Evolutionary conservation across 2,113 vertebrate species (phyloP).

Genomic region (Pandion haliaetus): DNA sequence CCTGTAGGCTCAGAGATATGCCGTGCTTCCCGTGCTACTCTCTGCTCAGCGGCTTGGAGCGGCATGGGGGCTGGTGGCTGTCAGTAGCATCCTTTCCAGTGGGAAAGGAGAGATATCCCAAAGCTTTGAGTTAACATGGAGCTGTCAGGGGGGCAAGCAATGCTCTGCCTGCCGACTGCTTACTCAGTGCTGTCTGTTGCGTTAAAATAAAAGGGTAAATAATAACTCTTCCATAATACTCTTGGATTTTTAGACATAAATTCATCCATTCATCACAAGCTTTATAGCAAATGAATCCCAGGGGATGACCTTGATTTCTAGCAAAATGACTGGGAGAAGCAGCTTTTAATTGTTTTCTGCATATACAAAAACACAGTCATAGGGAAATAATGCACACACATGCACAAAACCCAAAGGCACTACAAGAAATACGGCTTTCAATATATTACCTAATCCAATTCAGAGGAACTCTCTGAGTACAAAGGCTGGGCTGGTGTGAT

Average conservation of each 20-base stretch:
- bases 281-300: background rate
- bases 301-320: background rate
- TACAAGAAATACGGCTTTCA: slow-evolving; percentile 20
- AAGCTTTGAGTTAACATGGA: background rate
- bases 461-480: background rate
- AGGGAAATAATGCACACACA: background rate
- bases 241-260: background rate
- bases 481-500: slow-evolving; percentile 1
- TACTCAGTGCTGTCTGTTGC: background rate
- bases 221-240: background rate
- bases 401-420: background rate
- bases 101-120: background rate
- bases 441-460: background rate
- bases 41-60: background rate
- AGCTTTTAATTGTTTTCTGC: background rate
- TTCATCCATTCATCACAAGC: background rate
- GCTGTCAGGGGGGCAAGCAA: background rate
- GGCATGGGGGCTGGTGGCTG: accelerated
- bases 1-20: background rate
- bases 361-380: background rate
- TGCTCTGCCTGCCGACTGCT: background rate
- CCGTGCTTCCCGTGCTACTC: accelerated
- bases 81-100: background rate
- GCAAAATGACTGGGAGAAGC: background rate
- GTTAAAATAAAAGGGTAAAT: background rate